Conservation (phyloP, 2,113 vertebrate species). For the Xenopus borealis region DNA sequence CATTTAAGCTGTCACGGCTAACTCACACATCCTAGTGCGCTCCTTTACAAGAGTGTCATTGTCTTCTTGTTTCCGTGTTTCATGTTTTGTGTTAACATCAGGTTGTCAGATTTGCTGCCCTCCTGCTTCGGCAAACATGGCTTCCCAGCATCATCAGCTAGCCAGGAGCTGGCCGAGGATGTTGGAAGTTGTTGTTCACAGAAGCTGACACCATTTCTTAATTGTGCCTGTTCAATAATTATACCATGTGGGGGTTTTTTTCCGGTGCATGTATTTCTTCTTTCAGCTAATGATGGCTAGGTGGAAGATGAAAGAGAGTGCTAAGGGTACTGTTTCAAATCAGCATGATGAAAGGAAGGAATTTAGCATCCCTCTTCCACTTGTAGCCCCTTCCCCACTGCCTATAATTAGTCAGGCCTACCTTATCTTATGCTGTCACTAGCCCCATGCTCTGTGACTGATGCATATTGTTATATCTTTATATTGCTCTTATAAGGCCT, state of each 20-base stretch:
- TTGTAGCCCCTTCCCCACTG: neutral
- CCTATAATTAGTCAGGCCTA: conserved; percentile 21
- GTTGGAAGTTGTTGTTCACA: too few species aligned
- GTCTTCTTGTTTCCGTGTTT: too few species aligned
- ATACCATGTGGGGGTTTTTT: neutral
- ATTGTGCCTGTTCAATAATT: too few species aligned
- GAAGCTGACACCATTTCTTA: too few species aligned
- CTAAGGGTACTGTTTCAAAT: conserved; percentile 17
- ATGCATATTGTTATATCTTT: too few species aligned
- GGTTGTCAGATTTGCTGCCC: too few species aligned
- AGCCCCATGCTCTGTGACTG: neutral
- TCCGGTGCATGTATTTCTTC: conserved; percentile 9
- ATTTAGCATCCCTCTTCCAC: conserved; percentile 12
- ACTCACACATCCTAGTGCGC: neutral
- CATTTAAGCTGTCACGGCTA: neutral
- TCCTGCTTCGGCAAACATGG: too few species aligned
- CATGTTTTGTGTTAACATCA: too few species aligned
- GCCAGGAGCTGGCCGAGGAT: too few species aligned
- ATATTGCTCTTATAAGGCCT: too few species aligned
- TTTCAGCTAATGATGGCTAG: conserved; percentile 29
- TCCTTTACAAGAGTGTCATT: too few species aligned
- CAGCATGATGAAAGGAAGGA: conserved; percentile 22
- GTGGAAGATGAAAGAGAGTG: conserved; percentile 10
- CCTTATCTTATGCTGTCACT: neutral
- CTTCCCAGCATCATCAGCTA: too few species aligned